Evolutionary conservation across 2,113 vertebrate genomes (phyloP).

Genomic region (Siphamia tubifer): DNA sequence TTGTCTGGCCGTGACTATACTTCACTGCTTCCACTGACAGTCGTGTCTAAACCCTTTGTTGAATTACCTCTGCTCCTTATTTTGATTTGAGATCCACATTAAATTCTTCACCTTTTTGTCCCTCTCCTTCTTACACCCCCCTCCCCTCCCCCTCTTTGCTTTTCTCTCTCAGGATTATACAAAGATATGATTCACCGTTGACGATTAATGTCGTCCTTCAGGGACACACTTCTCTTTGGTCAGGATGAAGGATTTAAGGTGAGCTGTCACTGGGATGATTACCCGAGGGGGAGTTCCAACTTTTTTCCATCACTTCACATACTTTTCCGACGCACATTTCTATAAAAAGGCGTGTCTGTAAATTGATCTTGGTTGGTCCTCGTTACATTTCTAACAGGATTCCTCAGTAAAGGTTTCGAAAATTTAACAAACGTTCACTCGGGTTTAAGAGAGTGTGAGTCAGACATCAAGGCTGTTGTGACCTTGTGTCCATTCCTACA

Average conservation of each 20-base stretch:
- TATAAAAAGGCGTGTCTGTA: too few relatives aligned
- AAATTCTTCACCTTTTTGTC: slow-evolving; percentile 19
- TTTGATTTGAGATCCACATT: slow-evolving; percentile 50
- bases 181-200: slow-evolving; percentile 18
- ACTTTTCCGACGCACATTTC: too few relatives aligned
- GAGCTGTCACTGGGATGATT: too few relatives aligned
- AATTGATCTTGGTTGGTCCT: not conserved
- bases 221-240: slow-evolving; percentile 23
- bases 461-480: too few relatives aligned
- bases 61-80: slow-evolving; percentile 47
- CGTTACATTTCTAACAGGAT: not conserved
- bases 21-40: slow-evolving; percentile 34
- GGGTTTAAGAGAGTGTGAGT: too few relatives aligned
- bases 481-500: too few relatives aligned
- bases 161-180: slow-evolving; percentile 19
- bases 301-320: not conserved
- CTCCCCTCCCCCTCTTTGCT: not conserved
- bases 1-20: slow-evolving; percentile 57
- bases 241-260: slow-evolving; percentile 22
- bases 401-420: too few relatives aligned
- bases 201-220: slow-evolving; percentile 8
- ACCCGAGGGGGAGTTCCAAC: too few relatives aligned
- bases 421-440: too few relatives aligned
- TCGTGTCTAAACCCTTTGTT: slow-evolving; percentile 38
- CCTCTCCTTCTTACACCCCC: not conserved